Evolutionary conservation across 2,113 vertebrate genomes (phyloP).

Genomic region (Agelaius phoeniceus): DNA sequence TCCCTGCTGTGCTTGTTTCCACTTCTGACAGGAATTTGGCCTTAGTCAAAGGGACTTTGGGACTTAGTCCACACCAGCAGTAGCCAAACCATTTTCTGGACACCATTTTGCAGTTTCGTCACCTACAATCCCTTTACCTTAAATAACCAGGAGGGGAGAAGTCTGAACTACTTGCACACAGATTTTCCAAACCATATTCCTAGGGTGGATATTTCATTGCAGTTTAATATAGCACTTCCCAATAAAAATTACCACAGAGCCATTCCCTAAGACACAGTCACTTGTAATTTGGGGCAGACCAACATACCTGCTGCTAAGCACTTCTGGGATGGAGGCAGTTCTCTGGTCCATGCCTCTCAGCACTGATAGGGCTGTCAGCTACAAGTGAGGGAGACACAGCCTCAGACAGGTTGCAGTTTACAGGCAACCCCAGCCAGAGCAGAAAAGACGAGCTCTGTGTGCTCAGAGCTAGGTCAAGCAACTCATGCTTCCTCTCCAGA

Average conservation of each 20-base stretch:
- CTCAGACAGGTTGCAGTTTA: background rate
- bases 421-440: background rate
- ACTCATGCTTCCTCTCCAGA: background rate
- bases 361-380: background rate
- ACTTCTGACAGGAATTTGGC: background rate
- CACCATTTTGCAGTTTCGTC: background rate
- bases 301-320: conserved; percentile 61
- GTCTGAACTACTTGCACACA: background rate
- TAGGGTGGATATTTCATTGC: fast-evolving
- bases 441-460: background rate
- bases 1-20: background rate
- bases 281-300: background rate
- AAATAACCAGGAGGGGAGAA: background rate
- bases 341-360: background rate
- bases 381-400: background rate
- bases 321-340: conserved; percentile 52
- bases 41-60: no score
- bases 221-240: background rate
- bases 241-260: background rate
- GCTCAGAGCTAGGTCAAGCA: background rate
- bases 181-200: background rate
- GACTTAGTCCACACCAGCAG: background rate
- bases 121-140: background rate
- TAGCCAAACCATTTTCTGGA: background rate
- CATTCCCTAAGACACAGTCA: background rate